Percentiles rank a stretch among this genome's conserved stretches.
phyloP scores from a whole-genome alignment of 2,888 invertebrate genomes.

The Coecobrya sp. region DNA sequence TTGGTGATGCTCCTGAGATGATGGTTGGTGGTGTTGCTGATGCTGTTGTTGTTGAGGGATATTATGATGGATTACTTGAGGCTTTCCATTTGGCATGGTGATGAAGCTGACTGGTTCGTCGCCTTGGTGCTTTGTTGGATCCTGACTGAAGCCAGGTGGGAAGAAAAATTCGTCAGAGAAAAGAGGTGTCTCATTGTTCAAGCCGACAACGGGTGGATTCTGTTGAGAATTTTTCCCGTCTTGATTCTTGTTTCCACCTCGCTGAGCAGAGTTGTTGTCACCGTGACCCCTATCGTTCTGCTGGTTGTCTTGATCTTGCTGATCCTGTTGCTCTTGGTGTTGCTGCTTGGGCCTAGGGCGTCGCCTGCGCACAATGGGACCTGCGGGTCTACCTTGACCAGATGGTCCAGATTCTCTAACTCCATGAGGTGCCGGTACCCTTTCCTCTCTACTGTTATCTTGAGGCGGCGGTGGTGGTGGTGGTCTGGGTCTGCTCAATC shows the following conservation, averaged over 20 bases:
- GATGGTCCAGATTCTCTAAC: neutral
- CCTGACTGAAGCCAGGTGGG: conserved; percentile 82
- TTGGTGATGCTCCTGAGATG: conserved; percentile 21
- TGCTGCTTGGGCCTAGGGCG: conserved; percentile 43
- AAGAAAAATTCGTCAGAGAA: conserved; percentile 84
- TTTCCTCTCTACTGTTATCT: neutral
- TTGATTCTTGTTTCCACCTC: neutral
- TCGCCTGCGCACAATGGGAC: conserved; percentile 7
- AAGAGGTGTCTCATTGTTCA: conserved; percentile 1
- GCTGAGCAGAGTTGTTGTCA: neutral
- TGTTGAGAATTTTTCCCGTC: neutral
- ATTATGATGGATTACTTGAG: conserved; percentile 85
- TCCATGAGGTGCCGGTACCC: neutral
- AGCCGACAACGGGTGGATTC: neutral
- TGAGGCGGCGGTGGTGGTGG: neutral
- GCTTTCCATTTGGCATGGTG: conserved; percentile 84
- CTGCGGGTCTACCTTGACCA: neutral
- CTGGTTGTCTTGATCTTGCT: conserved; percentile 37
- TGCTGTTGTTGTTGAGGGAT: conserved; percentile 39
- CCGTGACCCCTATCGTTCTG: neutral
- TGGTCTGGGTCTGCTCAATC: neutral
- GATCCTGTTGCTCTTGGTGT: neutral
- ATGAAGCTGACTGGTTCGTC: conserved; percentile 85
- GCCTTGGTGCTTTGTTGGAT: conserved; percentile 80
- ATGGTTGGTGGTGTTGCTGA: neutral